These are phyloP conservation scores for Drosophila setosimentum DNA, from an alignment of 2,888 invertebrate species.

Conservation along the genomic window DNA sequence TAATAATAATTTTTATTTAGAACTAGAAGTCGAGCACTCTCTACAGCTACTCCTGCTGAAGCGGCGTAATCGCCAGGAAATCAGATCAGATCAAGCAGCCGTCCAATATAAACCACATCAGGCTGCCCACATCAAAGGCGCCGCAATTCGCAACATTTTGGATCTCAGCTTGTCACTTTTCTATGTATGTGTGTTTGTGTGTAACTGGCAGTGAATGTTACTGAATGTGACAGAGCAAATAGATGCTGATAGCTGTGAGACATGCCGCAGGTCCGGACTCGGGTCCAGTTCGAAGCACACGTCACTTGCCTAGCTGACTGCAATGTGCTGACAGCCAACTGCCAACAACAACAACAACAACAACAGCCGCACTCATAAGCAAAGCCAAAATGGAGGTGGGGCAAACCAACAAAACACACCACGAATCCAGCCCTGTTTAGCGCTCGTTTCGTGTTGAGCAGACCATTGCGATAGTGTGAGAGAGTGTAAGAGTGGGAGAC, in stretches of 20 bases:
- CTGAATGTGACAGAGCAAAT: constrained; percentile 74
- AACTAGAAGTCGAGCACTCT: background rate
- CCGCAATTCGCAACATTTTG: constrained; percentile 49
- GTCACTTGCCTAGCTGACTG: constrained; percentile 63
- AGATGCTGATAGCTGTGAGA: constrained; percentile 69
- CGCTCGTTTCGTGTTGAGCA: background rate
- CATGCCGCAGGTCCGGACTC: constrained; percentile 60
- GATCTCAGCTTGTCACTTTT: constrained; percentile 51
- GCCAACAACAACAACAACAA: constrained; percentile 31
- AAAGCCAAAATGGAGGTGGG: constrained; percentile 1
- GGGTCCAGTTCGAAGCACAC: constrained; percentile 57
- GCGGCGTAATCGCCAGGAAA: background rate
- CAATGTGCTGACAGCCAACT: constrained; percentile 74
- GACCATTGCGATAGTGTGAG: background rate
- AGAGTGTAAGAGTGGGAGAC: background rate
- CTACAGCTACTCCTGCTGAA: background rate
- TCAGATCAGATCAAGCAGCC: constrained; percentile 5
- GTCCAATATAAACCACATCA: constrained; percentile 25
- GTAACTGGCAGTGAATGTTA: constrained; percentile 65
- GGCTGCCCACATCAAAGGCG: constrained; percentile 55
- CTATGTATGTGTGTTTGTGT: constrained; percentile 26
- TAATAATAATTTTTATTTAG: background rate
- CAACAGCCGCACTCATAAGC: constrained; percentile 27
- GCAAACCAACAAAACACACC: background rate
- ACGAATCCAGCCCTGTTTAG: background rate